These are phyloP conservation scores for Periophthalmus magnuspinnatus DNA, from an alignment of 2,797 vertebrate genomes.

Conservation along the genomic window DNA sequence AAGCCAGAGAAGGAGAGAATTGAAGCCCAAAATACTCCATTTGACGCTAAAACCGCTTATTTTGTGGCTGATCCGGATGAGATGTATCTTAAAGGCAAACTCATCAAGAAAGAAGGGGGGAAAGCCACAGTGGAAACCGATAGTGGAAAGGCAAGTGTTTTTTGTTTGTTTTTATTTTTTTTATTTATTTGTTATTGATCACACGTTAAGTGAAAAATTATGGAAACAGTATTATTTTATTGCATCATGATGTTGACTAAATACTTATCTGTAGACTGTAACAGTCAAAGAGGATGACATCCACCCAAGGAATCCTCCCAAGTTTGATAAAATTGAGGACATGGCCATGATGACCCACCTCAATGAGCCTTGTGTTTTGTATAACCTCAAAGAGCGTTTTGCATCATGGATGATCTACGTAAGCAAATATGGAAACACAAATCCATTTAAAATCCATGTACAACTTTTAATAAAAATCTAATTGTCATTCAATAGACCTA, in stretches of 20 bases:
- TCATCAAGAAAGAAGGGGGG: conserved; percentile 78
- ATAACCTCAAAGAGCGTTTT: conserved; percentile 76
- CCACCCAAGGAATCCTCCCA: conserved; percentile 86
- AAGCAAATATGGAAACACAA: conserved; percentile 5
- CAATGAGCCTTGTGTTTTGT: conserved; percentile 77
- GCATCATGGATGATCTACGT: conserved; percentile 76
- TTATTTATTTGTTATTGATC: too few species aligned
- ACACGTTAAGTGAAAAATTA: neutral
- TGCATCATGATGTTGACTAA: neutral
- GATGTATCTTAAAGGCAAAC: conserved; percentile 83
- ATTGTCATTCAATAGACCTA: conserved; percentile 75
- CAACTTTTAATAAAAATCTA: neutral
- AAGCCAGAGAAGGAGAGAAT: conserved; percentile 87
- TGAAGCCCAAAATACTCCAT: conserved; percentile 83
- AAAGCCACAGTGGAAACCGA: conserved; percentile 85
- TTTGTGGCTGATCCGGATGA: conserved; percentile 80
- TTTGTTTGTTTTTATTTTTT: too few species aligned
- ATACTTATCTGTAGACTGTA: conserved; percentile 31
- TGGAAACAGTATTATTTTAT: neutral
- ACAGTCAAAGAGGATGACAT: conserved; percentile 67
- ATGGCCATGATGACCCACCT: conserved; percentile 96
- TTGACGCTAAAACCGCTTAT: conserved; percentile 83
- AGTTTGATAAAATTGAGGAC: conserved; percentile 91
- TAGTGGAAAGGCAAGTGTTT: conserved; percentile 73
- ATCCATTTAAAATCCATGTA: neutral